These are phyloP conservation scores for Gobionotothen gibberifrons DNA, from an alignment of 2,797 vertebrate genomes.

Conservation along the genomic window DNA sequence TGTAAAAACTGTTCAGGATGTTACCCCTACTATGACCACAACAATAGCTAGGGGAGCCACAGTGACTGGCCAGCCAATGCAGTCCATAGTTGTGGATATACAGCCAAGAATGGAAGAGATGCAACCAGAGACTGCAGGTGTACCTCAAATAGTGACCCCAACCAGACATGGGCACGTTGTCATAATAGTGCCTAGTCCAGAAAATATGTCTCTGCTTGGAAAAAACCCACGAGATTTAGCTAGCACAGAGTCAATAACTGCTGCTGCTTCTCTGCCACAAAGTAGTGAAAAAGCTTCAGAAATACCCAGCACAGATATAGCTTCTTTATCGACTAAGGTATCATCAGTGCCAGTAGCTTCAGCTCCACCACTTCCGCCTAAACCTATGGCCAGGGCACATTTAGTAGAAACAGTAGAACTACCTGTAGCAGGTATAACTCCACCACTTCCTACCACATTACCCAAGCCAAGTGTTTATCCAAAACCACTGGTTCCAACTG, in stretches of 20 bases:
- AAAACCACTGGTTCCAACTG: slow-evolving; percentile 72
- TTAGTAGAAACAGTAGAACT: slow-evolving; percentile 80
- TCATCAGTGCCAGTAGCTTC: slow-evolving; percentile 63
- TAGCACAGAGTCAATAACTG: slow-evolving; percentile 58
- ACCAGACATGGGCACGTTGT: slow-evolving; percentile 79
- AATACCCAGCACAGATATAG: slow-evolving; percentile 43
- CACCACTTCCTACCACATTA: slow-evolving; percentile 59
- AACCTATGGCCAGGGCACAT: slow-evolving; percentile 78
- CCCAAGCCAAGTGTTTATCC: slow-evolving; percentile 70
- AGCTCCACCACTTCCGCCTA: slow-evolving; percentile 78
- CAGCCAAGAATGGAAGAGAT: slow-evolving; percentile 75
- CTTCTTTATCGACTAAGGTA: slow-evolving; percentile 66
- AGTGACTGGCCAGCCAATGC: slow-evolving; percentile 64
- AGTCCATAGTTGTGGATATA: slow-evolving; percentile 80
- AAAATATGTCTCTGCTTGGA: slow-evolving; percentile 67
- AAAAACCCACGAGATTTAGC: slow-evolving; percentile 60
- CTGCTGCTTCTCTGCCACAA: slow-evolving; percentile 72
- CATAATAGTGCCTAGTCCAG: slow-evolving; percentile 83
- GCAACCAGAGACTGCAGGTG: slow-evolving; percentile 49
- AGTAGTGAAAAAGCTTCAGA: slow-evolving; percentile 49
- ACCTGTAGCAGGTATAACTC: slow-evolving; percentile 69
- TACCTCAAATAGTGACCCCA: slow-evolving; percentile 76
- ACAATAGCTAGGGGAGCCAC: slow-evolving; percentile 46
- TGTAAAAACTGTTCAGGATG: slow-evolving; percentile 61
- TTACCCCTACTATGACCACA: slow-evolving; percentile 54